Evolutionary conservation across 2,888 invertebrate species (phyloP).

Genomic region (Taenaris catops): DNA sequence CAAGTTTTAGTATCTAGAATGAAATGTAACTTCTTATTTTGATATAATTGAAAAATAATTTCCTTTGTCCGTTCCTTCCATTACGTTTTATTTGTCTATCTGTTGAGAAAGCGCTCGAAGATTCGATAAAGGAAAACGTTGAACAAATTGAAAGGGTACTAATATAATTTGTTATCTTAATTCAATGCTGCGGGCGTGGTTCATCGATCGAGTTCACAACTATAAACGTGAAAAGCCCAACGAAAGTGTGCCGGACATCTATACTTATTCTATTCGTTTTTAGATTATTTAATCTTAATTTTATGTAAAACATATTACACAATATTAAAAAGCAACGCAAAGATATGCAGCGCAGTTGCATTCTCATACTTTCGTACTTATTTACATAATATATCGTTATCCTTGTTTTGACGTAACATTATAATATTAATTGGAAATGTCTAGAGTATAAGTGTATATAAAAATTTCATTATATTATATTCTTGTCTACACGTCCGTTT

Average conservation of each 20-base stretch:
- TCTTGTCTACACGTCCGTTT: too few species aligned
- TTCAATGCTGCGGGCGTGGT: slow-evolving; percentile 47
- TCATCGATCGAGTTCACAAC: slow-evolving; percentile 44
- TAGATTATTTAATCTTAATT: slow-evolving; percentile 22
- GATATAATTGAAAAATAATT: too few species aligned
- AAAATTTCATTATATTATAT: too few species aligned
- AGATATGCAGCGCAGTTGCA: slow-evolving; percentile 9
- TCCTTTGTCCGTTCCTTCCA: too few species aligned
- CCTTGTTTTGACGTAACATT: too few species aligned
- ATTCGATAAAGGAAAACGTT: slow-evolving; percentile 26
- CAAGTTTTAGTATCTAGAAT: too few species aligned
- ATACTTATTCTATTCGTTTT: slow-evolving; percentile 1
- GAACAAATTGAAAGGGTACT: slow-evolving; percentile 52
- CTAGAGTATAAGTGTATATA: too few species aligned
- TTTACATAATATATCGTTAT: slow-evolving; percentile 9
- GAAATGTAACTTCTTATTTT: too few species aligned
- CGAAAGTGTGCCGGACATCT: slow-evolving; percentile 30
- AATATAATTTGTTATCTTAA: slow-evolving; percentile 68
- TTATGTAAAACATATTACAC: slow-evolving; percentile 16
- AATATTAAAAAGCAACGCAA: slow-evolving; percentile 8
- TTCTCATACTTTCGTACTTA: not conserved
- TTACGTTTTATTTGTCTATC: too few species aligned
- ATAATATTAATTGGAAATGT: too few species aligned
- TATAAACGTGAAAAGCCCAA: slow-evolving; percentile 43
- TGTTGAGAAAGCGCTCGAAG: slow-evolving; percentile 16